Evolutionary conservation across 2,888 invertebrate species (phyloP), one percentile per base, ranked within the genome.

Genomic region (Cantharis lateralis): DNA sequence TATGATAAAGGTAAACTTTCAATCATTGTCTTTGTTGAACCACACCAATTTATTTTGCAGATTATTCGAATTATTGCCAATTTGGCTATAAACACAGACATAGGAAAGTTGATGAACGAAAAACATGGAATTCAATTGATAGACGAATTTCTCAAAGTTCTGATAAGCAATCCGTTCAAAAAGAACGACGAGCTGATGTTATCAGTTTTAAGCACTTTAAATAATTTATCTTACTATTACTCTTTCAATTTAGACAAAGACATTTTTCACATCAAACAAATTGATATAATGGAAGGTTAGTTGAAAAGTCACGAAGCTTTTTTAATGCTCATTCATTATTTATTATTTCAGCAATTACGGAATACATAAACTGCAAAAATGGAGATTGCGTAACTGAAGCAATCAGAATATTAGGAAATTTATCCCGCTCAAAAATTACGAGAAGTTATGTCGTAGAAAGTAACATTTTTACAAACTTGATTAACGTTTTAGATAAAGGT

Each of bases 41-140:
- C 13, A 15, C n/a, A 16, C 32, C 10, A 16, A 62, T 32, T 28
- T 68, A n/a, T 15, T 66, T 66, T 2, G 9, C 71, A 91, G 93
- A 92, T 94, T 64, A 92, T 96, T 15, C 91, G 96, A 5, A 94
- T 96, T n/a, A 89, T 96, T 24, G 96, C 96, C 3, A 96, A 96
- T 85, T 91, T 96, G 86, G 94, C 95, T 77, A 92, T 96, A 78
- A 93, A 94, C 83, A 92, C 93, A 64, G 91, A 92, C 68, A 95
- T 95, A 3, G 96, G 96, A 0, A 91, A 91, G 61, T 91, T 90
- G 1, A 87, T 96, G 79, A 91, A 91, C 15, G 87, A 88, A 74
- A 84, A 84, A 69, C 86, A 86, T 78, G 89, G 88, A 7, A 84
- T 83, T 62, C 82, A 83, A 76, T 82, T 89, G 69, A 88, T 90